Percentiles rank a stretch among this genome's conserved stretches.
These are phyloP conservation scores for Gibbula magus DNA, from an alignment of 2,888 invertebrate genomes.

Conservation along the genomic window DNA sequence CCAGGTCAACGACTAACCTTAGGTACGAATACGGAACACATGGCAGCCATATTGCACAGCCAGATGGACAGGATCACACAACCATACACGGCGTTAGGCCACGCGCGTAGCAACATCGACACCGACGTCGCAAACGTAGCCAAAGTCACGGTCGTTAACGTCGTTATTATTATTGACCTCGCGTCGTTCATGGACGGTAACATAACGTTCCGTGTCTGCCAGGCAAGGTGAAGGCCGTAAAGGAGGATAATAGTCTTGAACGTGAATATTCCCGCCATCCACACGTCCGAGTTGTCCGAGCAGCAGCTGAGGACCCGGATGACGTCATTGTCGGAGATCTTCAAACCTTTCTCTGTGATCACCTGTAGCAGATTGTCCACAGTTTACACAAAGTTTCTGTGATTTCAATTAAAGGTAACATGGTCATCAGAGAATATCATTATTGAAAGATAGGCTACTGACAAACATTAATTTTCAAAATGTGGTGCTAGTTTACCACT, in stretches of 20 bases:
- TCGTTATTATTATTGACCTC: constrained; percentile 50
- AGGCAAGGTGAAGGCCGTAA: constrained; percentile 59
- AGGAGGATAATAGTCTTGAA: constrained; percentile 57
- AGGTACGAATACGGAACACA: constrained; percentile 58
- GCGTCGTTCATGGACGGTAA: constrained; percentile 65
- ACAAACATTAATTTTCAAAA: neutral
- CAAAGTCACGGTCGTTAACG: constrained; percentile 49
- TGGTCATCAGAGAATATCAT: neutral
- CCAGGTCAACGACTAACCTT: constrained; percentile 50
- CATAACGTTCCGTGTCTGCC: constrained; percentile 60
- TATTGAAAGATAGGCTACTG: neutral
- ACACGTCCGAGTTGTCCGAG: constrained; percentile 48
- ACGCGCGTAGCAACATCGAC: constrained; percentile 42
- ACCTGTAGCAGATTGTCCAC: neutral
- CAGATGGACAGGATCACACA: constrained; percentile 49
- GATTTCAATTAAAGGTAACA: neutral
- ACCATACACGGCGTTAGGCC: constrained; percentile 53
- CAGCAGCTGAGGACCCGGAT: constrained; percentile 36
- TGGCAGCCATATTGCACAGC: constrained; percentile 47
- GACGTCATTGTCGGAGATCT: constrained; percentile 1
- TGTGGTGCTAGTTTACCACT: too few species aligned
- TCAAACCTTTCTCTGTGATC: neutral
- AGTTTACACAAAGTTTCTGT: neutral
- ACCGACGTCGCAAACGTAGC: constrained; percentile 49
- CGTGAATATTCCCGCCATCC: constrained; percentile 53